Base-by-base conservation (phyloP, 1,140 invertebrate genomes). In the Steinernema khuongi region DNA sequence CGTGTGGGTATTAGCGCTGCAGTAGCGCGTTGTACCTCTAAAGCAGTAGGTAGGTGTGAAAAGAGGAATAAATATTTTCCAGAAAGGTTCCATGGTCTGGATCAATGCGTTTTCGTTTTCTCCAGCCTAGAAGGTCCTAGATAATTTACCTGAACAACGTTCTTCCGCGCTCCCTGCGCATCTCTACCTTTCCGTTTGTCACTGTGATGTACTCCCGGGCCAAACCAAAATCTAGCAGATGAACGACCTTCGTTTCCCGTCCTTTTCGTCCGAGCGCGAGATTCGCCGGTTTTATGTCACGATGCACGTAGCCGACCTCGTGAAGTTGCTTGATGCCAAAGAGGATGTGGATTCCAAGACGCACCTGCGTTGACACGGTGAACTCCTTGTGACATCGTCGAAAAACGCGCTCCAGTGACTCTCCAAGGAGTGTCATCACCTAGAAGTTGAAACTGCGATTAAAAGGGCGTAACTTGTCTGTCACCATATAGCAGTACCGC, bases 151-250 rank as follows among this genome's bases (percentile, higher is more conserved):
- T 76, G 67, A 81, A 81, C 1, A 79, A 68, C 1, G 96, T 96
- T n/a, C 94, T 94, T 19, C 92, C 91, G 68, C 96, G 88, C 0
- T 96, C 94, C 73, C 94, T 92, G 68, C 96, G 88, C 0, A 98
- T 95, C 84, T 96, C 93, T 0, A 94, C 94, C 11, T 91, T 91
- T 30, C 92, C 91, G 70, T 94, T 68, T 7, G 67, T 26, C 0
- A 33, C 19, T 18, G 67, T 60, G 1, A 80, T 60, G 66, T 96
- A 99, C 87, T 99, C 95, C 11, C 96, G 89, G 28, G 96, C 95
- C 44, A 99, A 87, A 28, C 96, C 96, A 88, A 98, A 99, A 88
- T 99, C 96, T 80, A 99, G 88, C 94, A 99, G 98, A 87, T 94
- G 98, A 4, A 99, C 94, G 77, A 80, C 41, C n/a, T 75, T 33